These are phyloP conservation scores for Nautilus pompilius DNA, from an alignment of 1,140 invertebrate species.

Conservation along the genomic window DNA sequence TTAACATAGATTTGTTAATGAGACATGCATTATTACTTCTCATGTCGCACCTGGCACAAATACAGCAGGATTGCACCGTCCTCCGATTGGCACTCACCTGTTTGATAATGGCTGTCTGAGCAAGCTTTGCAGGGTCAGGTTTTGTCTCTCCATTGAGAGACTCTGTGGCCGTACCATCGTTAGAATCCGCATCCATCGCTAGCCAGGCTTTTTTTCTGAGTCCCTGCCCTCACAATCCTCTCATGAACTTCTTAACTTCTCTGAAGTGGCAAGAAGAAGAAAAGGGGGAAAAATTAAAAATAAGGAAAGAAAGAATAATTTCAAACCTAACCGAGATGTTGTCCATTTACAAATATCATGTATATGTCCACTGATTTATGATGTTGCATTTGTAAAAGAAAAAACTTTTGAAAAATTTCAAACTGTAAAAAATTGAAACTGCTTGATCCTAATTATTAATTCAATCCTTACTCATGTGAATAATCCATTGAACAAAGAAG, in stretches of 20 bases:
- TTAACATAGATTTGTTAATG: conserved; percentile 52
- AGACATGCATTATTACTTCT: conserved; percentile 32
- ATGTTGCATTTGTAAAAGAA: too few species aligned
- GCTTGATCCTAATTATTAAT: background rate
- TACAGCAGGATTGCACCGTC: too few species aligned
- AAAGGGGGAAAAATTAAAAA: too few species aligned
- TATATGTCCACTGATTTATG: too few species aligned
- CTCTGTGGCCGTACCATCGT: conserved; percentile 41
- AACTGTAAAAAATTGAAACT: too few species aligned
- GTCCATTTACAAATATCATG: too few species aligned
- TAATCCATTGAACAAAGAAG: background rate
- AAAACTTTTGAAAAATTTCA: too few species aligned
- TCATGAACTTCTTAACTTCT: conserved; percentile 4
- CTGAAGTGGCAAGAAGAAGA: background rate
- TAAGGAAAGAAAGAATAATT: too few species aligned
- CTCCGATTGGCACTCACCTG: conserved; percentile 48
- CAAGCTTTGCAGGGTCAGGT: conserved; percentile 49
- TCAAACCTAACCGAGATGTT: too few species aligned
- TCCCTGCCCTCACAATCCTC: conserved; percentile 8
- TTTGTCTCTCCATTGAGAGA: conserved; percentile 49
- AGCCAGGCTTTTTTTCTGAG: background rate
- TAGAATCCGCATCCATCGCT: conserved; percentile 49
- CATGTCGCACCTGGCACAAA: too few species aligned
- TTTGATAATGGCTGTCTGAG: conserved; percentile 53
- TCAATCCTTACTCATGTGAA: background rate